Evolutionary conservation across 2,797 vertebrate genomes (phyloP), one percentile per base, ranked within the genome.

Genomic region (Sebastes paucispinis): DNA sequence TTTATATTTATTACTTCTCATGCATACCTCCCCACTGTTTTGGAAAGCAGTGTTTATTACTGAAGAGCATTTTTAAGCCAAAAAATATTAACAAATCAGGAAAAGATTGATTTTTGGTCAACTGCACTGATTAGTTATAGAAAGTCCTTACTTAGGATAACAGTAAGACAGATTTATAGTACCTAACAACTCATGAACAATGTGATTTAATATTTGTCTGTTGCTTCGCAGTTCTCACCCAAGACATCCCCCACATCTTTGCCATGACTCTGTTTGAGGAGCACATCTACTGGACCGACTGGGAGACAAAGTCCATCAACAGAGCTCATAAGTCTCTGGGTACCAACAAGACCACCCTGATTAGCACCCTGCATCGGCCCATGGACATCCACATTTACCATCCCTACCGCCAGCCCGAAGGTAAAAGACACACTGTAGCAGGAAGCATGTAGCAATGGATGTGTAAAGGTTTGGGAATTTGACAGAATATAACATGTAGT

Each of bases 271-370:
- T 99, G 90, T 99, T 99, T 54, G 98, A 99, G 93, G 98, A 99
- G 88, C 98, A 96, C 69, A 98, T 99, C 81, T 99, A 99, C 95
- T 99, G 98, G 98, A 99, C 98, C 0, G 98, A 99, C 94, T 99
- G 98, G 98, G 98, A 99, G 94, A 99, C 98, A 43, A 99, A 99
- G 86, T 99, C 98, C 81, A 99, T 99, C 91, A 99, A 98, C 95
- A 91, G 98, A 78, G 97, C 97, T 25, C 98, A 99, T 89, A 96
- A 96, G 85, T 93, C 90, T 52, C 96, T 96, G 0, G 98, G 98
- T 3, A 94, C 95, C 92, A 97, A 99, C 93, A 99, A 99, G 84
- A 96, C 95, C 0, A 93, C 97, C 80, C 92, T 99, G 82, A 99
- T 99, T 90, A 99, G 98, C 95, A 99, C 98, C 0, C 91, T 99